Base-by-base conservation (phyloP, 2,113 vertebrate species). In the Athene cunicularia region DNA sequence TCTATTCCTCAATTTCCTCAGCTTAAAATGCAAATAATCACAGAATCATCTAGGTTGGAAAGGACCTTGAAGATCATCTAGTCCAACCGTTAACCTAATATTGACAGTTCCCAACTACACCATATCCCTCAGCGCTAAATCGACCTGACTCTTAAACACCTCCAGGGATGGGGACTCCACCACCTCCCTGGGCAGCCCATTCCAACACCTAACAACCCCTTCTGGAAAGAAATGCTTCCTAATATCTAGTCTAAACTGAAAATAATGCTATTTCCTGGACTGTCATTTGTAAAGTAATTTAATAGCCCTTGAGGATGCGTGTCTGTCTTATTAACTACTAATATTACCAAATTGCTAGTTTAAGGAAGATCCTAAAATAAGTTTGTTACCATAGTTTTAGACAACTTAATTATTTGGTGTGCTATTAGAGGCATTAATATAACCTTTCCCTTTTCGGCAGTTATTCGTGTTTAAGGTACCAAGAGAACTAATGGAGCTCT, bases 1-100 rank as follows among this genome's bases (percentile, higher is more conserved):
- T 79, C 19, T 84, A 5, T 64, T 72, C 53, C 68, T 80, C 43
- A 82, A 3, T 66, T 75, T 90, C 59, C 47, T 86, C 35, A 49
- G 28, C 80, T 85, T 93, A 80, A 90, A 95, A 91, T 93, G 62
- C 53, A 91, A 89, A 97, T 85, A 39, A 39, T 39, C 39, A 39
- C 39, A 39, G 39, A 39, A 39, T 39, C 39, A 39, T 39, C 39
- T 39, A 39, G 39, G 39, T 39, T 39, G 39, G 39, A 39, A 39
- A 39, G 39, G 39, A 39, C 39, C 10, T 39, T 39, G 39, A 39
- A 39, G 39, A 39, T 39, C 39, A 39, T 39, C 39, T 12, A 39
- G 39, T 39, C 39, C 39, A 39, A 11, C 39, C 39, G 12, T 12
- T 39, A 39, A 39, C 39, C 39, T 39, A 39, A 39, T 12, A 39